These are phyloP conservation scores for Drosophila lacertosa DNA, from an alignment of 1,140 invertebrate genomes.

Conservation along the genomic window DNA sequence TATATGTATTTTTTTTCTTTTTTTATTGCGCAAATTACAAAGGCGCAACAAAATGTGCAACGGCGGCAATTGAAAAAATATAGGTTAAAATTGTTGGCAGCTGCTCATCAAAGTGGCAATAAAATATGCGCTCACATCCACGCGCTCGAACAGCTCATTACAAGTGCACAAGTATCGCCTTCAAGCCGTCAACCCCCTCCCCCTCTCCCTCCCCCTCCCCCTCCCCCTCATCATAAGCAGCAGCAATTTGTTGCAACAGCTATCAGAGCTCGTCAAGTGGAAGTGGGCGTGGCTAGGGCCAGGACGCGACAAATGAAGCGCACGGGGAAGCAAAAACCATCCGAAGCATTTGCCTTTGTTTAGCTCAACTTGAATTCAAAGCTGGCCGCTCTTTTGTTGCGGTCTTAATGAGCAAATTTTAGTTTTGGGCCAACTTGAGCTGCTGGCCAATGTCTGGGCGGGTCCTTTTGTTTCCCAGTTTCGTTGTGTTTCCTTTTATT, in stretches of 20 bases:
- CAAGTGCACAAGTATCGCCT: conserved; percentile 14
- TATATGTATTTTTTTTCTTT: not conserved
- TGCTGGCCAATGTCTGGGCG: conserved; percentile 3
- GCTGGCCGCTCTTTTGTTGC: conserved; percentile 57
- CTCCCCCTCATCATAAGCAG: not conserved
- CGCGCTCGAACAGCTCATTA: conserved; percentile 67
- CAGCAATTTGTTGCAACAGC: conserved; percentile 46
- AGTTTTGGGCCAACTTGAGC: conserved; percentile 15
- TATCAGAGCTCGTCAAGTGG: not conserved
- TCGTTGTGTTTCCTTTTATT: conserved; percentile 5
- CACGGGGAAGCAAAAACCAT: conserved; percentile 21
- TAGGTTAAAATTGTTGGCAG: conserved; percentile 57
- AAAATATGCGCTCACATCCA: conserved; percentile 67
- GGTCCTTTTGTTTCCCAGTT: conserved; percentile 30
- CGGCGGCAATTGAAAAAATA: conserved; percentile 57
- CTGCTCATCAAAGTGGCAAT: conserved; percentile 76
- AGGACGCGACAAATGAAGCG: conserved; percentile 61
- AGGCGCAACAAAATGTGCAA: conserved; percentile 28
- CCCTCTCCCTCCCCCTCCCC: not conserved
- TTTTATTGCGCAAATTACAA: conserved; percentile 47
- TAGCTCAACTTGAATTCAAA: conserved; percentile 16
- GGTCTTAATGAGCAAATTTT: conserved; percentile 78
- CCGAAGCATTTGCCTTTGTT: conserved; percentile 21
- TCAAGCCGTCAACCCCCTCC: not conserved
- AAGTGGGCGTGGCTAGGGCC: no score